These are phyloP conservation scores for Hypselothyrea guttata DNA, from an alignment of 2,888 invertebrate genomes.

Conservation along the genomic window DNA sequence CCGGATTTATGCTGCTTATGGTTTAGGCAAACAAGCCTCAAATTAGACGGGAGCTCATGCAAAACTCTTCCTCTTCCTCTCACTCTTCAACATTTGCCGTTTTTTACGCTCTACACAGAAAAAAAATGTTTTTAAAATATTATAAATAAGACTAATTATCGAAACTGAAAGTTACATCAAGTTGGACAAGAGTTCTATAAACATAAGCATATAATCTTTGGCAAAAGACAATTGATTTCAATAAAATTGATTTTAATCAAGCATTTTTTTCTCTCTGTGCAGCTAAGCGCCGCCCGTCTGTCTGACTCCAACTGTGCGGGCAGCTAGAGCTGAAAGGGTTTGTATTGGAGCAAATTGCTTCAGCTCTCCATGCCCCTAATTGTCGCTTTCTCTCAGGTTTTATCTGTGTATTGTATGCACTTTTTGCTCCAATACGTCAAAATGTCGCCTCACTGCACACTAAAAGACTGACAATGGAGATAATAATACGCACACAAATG, in stretches of 20 bases:
- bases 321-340: conserved; percentile 6
- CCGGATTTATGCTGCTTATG: conserved; percentile 47
- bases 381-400: background rate
- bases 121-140: too few relatives aligned
- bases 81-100: too few relatives aligned
- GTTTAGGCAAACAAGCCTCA: conserved; percentile 49
- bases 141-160: too few relatives aligned
- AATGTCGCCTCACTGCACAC: conserved; percentile 35
- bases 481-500: conserved; percentile 7
- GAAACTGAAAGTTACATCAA: too few relatives aligned
- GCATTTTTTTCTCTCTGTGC: conserved; percentile 3
- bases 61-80: background rate
- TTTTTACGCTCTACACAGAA: too few relatives aligned
- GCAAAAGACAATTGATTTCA: too few relatives aligned
- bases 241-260: too few relatives aligned
- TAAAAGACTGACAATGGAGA: conserved; percentile 3
- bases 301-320: conserved; percentile 51
- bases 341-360: conserved; percentile 38
- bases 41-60: conserved; percentile 52
- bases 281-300: conserved; percentile 32
- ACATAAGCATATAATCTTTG: too few relatives aligned
- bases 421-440: conserved; percentile 29
- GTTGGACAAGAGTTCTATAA: too few relatives aligned
- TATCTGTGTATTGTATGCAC: conserved; percentile 17
- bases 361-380: too few relatives aligned